phyloP scores from a whole-genome alignment of 1,140 invertebrate genomes.

The Reticulitermes speratus region DNA sequence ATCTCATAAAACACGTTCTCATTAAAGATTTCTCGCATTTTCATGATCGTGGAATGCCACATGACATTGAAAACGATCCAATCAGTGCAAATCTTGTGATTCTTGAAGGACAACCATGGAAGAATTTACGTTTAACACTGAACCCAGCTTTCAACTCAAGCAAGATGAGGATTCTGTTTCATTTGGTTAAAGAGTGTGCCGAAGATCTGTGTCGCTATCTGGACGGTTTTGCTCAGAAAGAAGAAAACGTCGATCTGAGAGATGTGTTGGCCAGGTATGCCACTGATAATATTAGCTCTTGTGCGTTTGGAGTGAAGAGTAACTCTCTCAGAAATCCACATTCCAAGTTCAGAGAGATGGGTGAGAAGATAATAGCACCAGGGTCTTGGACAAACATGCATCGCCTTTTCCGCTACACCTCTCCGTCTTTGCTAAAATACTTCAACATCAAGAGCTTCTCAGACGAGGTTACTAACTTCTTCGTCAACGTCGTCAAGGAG shows the following conservation, averaged over 20 bases:
- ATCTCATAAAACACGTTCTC: slow-evolving; percentile 40
- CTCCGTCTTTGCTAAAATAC: slow-evolving; percentile 28
- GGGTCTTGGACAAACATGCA: slow-evolving; percentile 36
- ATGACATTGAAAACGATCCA: slow-evolving; percentile 23
- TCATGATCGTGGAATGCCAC: slow-evolving; percentile 36
- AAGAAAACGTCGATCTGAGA: slow-evolving; percentile 50
- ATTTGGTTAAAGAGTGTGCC: slow-evolving; percentile 42
- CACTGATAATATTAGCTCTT: slow-evolving; percentile 57
- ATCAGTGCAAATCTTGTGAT: slow-evolving; percentile 30
- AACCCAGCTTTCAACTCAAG: slow-evolving; percentile 46
- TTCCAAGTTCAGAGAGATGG: slow-evolving; percentile 51
- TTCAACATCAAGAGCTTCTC: slow-evolving; percentile 24
- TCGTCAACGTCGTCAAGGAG: slow-evolving; percentile 47
- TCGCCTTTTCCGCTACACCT: slow-evolving; percentile 32
- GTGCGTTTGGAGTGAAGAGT: slow-evolving; percentile 59
- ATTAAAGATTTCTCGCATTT: slow-evolving; percentile 46
- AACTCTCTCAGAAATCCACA: slow-evolving; percentile 53
- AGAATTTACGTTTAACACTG: slow-evolving; percentile 47
- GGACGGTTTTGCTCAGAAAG: slow-evolving; percentile 41
- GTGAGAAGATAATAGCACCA: slow-evolving; percentile 43
- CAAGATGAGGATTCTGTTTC: slow-evolving; percentile 43
- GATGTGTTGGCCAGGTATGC: slow-evolving; percentile 51
- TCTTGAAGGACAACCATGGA: slow-evolving; percentile 45
- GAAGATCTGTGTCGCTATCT: slow-evolving; percentile 48
- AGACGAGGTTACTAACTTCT: slow-evolving; percentile 44